Evolutionary conservation across 2,888 invertebrate species (phyloP), one percentile per base, ranked within the genome.

Genomic region (Mythimna lalbum): DNA sequence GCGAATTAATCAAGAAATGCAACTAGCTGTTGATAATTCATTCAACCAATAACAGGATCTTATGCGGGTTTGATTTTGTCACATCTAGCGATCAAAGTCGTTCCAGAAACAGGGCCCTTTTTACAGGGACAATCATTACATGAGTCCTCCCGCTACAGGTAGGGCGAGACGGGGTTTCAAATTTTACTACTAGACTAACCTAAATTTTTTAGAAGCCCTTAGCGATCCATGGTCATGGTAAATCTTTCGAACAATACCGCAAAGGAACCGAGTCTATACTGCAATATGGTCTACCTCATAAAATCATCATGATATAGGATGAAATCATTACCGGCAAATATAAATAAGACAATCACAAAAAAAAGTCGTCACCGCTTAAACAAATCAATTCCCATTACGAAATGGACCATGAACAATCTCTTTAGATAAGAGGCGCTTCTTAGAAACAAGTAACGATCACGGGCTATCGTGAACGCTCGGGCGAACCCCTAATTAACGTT

Each of bases 401-500:
- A 67, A 73, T n/a, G 17, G 33, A 64, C 62, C 47, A 63, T 79
- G 73, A 78, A 79, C 67, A 68, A 67, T 64, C 23, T 72, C 39
- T 23, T 33, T 39, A 64, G 73, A 76, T 73, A 71, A 71, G 63
- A 65, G 50, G 53, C 60, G 53, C 52, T 75, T 67, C 69, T 75
- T 52, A 70, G 50, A 66, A 75, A 56, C 66, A 69, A 74, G 55
- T 65, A 76, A 69, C 47, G 69, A 80, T 82, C 75, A 68, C 65
- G 61, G 67, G 57, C 73, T 72, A 76, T 81, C 71, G 77, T 65
- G 70, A 79, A 78, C 76, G 81, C 73, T 78, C 74, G 77, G 79
- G 76, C 70, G 72, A 63, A 69, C 70, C 70, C 59, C 72, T 88
- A 88, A 88, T 86, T 77, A 87, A 85, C 76, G 83, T 81, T 88